These are phyloP conservation scores for Miltochrista miniata DNA, from an alignment of 2,888 invertebrate genomes.

Conservation along the genomic window DNA sequence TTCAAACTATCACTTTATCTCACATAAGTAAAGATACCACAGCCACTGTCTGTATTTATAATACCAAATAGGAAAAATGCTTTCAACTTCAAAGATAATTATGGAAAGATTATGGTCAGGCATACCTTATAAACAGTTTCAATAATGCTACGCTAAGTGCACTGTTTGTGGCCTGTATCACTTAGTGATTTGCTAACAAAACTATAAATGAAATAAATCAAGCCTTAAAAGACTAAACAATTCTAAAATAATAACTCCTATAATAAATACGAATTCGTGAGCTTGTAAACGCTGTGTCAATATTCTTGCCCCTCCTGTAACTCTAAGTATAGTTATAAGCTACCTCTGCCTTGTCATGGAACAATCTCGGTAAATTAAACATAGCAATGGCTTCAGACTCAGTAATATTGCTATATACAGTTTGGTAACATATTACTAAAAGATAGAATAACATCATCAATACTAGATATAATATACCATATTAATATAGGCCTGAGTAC, in stretches of 20 bases:
- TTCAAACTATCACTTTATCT: conserved; percentile 69
- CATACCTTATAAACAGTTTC: conserved; percentile 61
- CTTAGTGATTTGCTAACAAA: conserved; percentile 21
- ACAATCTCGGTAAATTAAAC: conserved; percentile 24
- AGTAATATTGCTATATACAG: conserved; percentile 25
- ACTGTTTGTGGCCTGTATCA: conserved; percentile 49
- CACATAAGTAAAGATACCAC: conserved; percentile 83
- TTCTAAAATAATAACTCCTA: conserved; percentile 2
- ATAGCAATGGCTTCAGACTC: conserved; percentile 27
- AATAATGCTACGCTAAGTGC: conserved; percentile 72
- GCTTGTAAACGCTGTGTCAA: conserved; percentile 18
- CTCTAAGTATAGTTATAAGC: conserved; percentile 9
- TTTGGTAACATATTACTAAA: conserved; percentile 38
- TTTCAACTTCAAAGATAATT: conserved; percentile 69
- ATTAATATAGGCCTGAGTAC: conserved; percentile 19
- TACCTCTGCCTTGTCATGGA: conserved; percentile 32
- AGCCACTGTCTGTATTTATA: conserved; percentile 84
- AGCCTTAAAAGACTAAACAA: conserved; percentile 8
- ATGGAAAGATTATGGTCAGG: conserved; percentile 76
- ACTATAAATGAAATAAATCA: conserved; percentile 20
- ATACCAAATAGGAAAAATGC: conserved; percentile 83
- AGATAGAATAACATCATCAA: conserved; percentile 22
- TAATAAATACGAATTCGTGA: conserved; percentile 16
- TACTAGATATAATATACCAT: conserved; percentile 26
- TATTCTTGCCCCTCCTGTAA: conserved; percentile 14